Evolutionary conservation across 2,888 invertebrate genomes (phyloP), one percentile per base, ranked within the genome.

Genomic region (Machimus atricapillus): DNA sequence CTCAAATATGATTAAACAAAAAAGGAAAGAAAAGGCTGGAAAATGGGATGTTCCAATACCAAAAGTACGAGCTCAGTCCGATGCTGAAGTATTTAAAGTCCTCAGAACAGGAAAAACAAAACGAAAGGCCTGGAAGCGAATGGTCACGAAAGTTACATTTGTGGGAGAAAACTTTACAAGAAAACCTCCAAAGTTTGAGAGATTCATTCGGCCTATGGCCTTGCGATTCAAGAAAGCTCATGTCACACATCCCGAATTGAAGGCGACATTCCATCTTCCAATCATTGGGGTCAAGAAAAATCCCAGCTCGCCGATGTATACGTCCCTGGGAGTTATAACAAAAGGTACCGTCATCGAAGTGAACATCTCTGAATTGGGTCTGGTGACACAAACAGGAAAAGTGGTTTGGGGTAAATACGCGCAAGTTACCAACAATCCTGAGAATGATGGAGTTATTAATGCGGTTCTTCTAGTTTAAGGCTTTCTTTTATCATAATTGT

Each of bases 371-470:
- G 99, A 99, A 93, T 94, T 99, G 88, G 99, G 99, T 93, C 94
- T 99, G 88, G 99, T 99, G 1, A 99, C 99, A 0, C 98, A 99
- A 92, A 97, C 98, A 9, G 99, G 99, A 88, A 99, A 99, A 95
- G 98, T 99, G 79, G 98, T 99, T 0, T 99, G 99, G 99, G 99
- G 99, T 87, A 99, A 99, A 94, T 99, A 98, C 92, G 99, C 99
- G 0, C 99, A 99, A 93, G 99, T 99, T 23, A 99, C 99, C 0
- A 99, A 99, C 93, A 98, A 99, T 93, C 99, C 99, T 0, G 99
- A 99, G 93, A 99, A 99, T 93, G 99, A 99, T 94, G 99, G 99
- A 23, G 99, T 99, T 91, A 98, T 99, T 88, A 99, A 99, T 94
- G 99, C 99, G 91, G 97, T 99, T 88, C 94, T 99, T 88, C 94